Evolutionary conservation across 1,140 invertebrate genomes (phyloP), one percentile per base, ranked within the genome.

Genomic region (Drosophila nigrodunni): DNA sequence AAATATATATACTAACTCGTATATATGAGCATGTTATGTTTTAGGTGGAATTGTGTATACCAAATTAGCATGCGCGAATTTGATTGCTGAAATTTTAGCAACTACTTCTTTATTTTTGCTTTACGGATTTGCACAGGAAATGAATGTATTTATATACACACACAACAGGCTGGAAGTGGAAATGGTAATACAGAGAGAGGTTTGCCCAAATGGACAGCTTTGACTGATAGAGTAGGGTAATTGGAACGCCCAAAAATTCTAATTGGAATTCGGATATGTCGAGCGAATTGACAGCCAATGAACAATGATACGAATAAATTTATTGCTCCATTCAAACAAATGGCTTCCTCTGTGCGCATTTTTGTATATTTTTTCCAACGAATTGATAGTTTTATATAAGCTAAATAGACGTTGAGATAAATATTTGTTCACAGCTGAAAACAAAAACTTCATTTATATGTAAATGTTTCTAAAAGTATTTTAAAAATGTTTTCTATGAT

Each of bases 71-170:
- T 59, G 37, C 57, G 15, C 25, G 35, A 10, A 35, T 69, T 69
- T 59, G 18, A 52, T 58, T 60, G 55, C 46, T 25, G 15, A 67
- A 46, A 67, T 72, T 72, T 57, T 58, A 25, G 35, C 44, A 37
- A 52, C 34, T 52, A 52, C 39, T 59, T 30, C 11, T 30, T 8
- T 39, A 50, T 70, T 39, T 58, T 30, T 39, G 34, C n/a, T 37
- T 9, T 15, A 34, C 15, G 37, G 18, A 30, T 11, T 34, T 49
- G 30, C 15, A 54, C 39, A 25, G 58, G 3, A 30, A 39, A 47
- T 18, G 15, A 11, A 61, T 47, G 25, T 30, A 30, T 30, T 30
- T 30, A 30, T 15, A 70, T 11, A 43, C 18, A n/a, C 6, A 60
- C 10, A 49, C 3, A 50, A n/a, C 21, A 30, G 25, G 3, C 25